Conservation (phyloP, 2,888 invertebrate genomes). For the Muscina levida region DNA sequence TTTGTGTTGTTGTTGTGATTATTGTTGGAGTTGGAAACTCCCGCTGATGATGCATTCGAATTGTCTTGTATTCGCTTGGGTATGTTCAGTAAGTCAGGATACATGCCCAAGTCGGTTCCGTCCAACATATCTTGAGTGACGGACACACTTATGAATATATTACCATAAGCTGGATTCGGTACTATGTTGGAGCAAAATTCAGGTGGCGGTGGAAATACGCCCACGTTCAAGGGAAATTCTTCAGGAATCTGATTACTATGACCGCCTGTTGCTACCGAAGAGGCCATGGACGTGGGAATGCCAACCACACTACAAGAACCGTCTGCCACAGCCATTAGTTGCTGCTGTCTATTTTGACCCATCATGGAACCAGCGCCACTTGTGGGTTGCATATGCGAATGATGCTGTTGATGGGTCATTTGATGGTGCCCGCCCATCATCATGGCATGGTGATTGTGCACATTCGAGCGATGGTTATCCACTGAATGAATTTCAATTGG, state of each 20-base stretch:
- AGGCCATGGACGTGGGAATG: conserved; percentile 74
- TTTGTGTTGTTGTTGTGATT: conserved; percentile 29
- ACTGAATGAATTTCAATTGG: conserved; percentile 83
- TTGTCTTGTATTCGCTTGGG: conserved; percentile 81
- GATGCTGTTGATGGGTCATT: conserved; percentile 67
- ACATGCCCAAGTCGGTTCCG: conserved; percentile 84
- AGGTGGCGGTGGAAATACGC: conserved; percentile 82
- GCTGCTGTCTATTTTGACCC: conserved; percentile 69
- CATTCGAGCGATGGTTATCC: conserved; percentile 79
- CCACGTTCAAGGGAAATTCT: conserved; percentile 80
- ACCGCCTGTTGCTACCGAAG: conserved; percentile 63
- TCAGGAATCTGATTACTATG: conserved; percentile 77
- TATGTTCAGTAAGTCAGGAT: conserved; percentile 90
- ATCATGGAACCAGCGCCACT: conserved; percentile 58
- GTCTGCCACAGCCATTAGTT: conserved; percentile 75
- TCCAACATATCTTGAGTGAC: conserved; percentile 86
- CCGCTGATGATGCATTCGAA: conserved; percentile 54
- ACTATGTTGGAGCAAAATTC: conserved; percentile 82
- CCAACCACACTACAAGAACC: conserved; percentile 76
- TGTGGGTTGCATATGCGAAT: conserved; percentile 64
- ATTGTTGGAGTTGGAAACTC: conserved; percentile 59
- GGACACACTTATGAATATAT: conserved; percentile 92
- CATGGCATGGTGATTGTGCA: conserved; percentile 67
- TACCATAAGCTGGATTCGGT: conserved; percentile 80
- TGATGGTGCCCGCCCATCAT: conserved; percentile 64